Conservation (phyloP, 2,113 vertebrate species). For the Nerophis ophidion region DNA sequence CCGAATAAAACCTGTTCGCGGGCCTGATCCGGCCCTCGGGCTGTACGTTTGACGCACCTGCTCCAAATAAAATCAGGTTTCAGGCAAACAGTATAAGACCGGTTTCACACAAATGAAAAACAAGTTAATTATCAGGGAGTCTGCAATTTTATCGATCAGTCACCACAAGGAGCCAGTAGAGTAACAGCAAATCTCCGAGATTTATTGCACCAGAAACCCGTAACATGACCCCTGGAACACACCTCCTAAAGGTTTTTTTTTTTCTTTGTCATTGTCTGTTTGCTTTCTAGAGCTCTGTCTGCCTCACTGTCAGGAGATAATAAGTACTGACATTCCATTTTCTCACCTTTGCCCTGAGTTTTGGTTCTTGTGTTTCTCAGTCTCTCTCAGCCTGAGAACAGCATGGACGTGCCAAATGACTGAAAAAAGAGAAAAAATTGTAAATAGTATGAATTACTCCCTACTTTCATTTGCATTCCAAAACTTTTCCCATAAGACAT, state of each 20-base stretch:
- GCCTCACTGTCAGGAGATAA: background rate
- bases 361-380: background rate
- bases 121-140: no score
- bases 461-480: no score
- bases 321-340: background rate
- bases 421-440: background rate
- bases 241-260: background rate
- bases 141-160: background rate
- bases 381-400: background rate
- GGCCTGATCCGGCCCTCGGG: no score
- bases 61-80: no score
- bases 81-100: no score
- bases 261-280: background rate
- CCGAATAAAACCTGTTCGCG: no score
- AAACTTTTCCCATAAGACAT: no score
- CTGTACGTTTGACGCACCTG: no score
- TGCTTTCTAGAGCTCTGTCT: background rate
- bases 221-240: background rate
- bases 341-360: background rate
- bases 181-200: background rate
- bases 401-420: background rate
- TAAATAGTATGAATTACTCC: no score
- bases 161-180: slow-evolving; percentile 15
- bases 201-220: background rate
- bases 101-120: no score